Conservation (phyloP, 2,888 invertebrate species). For the Aricia artaxerxes region DNA sequence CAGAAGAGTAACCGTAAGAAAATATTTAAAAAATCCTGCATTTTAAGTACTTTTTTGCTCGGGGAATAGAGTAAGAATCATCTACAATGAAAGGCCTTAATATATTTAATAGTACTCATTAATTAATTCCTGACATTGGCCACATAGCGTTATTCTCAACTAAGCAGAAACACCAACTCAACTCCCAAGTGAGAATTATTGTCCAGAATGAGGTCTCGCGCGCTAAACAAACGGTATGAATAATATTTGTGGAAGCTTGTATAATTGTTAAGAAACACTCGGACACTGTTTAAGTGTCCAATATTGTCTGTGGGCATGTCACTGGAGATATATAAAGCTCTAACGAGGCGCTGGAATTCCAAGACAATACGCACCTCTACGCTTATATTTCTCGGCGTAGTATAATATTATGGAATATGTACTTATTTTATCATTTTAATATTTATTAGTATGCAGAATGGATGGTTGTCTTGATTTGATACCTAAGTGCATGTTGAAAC, state of each 20-base stretch:
- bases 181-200: not conserved
- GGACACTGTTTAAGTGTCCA: constrained; percentile 44
- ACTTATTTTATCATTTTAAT: too few species aligned
- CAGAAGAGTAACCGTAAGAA: too few species aligned
- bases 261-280: constrained; percentile 17
- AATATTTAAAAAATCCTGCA: too few species aligned
- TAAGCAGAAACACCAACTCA: not conserved
- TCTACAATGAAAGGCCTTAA: not conserved
- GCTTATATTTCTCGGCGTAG: constrained; percentile 22
- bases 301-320: constrained; percentile 54
- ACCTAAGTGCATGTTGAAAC: not conserved
- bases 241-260: constrained; percentile 16
- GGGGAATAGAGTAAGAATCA: too few species aligned
- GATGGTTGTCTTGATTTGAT: not conserved
- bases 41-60: too few species aligned
- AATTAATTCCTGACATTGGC: not conserved
- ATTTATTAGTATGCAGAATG: not conserved
- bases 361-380: constrained; percentile 54
- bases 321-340: constrained; percentile 7
- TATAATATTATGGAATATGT: not conserved
- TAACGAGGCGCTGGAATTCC: constrained; percentile 35
- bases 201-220: constrained; percentile 12
- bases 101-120: not conserved
- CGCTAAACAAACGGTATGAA: constrained; percentile 9
- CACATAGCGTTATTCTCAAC: not conserved